phyloP scores from a whole-genome alignment of 2,888 invertebrate species.

The Cabera pusaria region DNA sequence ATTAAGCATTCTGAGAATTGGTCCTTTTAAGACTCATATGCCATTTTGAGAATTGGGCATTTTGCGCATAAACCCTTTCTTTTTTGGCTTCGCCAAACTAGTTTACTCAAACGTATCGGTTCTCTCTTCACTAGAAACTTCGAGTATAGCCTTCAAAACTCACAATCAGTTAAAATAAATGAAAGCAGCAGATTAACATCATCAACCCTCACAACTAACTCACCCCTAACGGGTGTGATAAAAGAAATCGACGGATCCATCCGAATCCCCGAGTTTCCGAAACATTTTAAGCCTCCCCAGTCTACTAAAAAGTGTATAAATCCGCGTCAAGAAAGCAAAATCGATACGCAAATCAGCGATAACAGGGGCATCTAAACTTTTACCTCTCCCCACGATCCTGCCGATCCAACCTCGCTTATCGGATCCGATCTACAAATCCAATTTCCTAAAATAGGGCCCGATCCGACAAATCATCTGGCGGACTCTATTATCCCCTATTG shows the following conservation, averaged over 20 bases:
- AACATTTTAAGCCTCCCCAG: conserved; percentile 21
- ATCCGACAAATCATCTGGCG: conserved; percentile 82
- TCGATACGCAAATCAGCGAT: conserved; percentile 81
- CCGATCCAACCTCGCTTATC: conserved; percentile 59
- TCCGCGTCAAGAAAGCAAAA: conserved; percentile 54
- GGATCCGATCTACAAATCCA: conserved; percentile 82
- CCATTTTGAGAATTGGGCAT: no score
- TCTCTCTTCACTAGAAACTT: no score
- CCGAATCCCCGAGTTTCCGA: conserved; percentile 8
- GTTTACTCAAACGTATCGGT: no score
- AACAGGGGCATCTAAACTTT: conserved; percentile 68
- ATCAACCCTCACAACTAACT: conserved; percentile 8
- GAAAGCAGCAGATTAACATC: conserved; percentile 15
- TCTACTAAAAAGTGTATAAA: conserved; percentile 49
- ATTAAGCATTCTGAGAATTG: no score
- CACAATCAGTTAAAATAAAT: no score
- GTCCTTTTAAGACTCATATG: no score
- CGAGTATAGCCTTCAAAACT: no score
- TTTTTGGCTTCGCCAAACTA: no score
- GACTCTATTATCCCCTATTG: conserved; percentile 43
- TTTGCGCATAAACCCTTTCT: no score
- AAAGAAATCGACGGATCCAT: conserved; percentile 11
- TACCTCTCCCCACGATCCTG: conserved; percentile 48
- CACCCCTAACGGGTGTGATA: conserved; percentile 10
- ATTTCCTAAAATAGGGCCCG: conserved; percentile 83